Base-by-base conservation (phyloP, 2,113 vertebrate species). In the Gorilla gorilla region DNA sequence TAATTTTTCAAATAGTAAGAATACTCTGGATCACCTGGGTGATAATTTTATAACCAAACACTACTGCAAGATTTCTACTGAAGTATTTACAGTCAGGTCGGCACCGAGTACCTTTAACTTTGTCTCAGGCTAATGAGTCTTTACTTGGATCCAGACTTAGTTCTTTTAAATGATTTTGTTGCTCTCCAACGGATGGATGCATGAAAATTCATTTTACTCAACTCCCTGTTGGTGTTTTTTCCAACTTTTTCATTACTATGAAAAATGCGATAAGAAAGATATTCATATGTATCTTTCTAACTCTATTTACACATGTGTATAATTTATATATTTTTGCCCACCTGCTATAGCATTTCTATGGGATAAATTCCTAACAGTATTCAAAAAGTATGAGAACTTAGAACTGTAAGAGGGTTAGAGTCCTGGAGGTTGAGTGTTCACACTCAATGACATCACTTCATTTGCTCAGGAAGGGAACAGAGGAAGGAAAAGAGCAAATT, bases 1-100 rank as follows among this genome's bases (percentile, higher is more conserved):
- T 40, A 57, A 40, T 16, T 80, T 88, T 95, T 94, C 75, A 83
- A 50, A 75, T 92, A 66, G 66, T 79, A 93, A 66, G 72, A 75
- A 48, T 14, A 95, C 70, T 83, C 48, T 83, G 23, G 61, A 38
- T 92, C 18, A 76, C 43, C 18, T 61, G 8, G 17, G 45, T 52
- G 64, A 48, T 45, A 80, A 59, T 70, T 92, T 87, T 88, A 76
- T 68, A 90, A 43, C 11, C 61, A 92, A 85, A 87, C 17, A 57
- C 40, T 68, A 45, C 6, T 16, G 10, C 3, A 25, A 78, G 66
- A 72, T 27, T 78, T 43, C 35, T 30, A 35, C 4, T 17, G 5
- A 90, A 43, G 80, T 61, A 55, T 45, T 91, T 35, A 81, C 1
- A 73, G 17, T 66, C 50, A 38, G 45, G 16, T 59, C 86, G n/a